phyloP scores from a whole-genome alignment of 2,888 invertebrate genomes.

The Callyntrura guangdongensis region DNA sequence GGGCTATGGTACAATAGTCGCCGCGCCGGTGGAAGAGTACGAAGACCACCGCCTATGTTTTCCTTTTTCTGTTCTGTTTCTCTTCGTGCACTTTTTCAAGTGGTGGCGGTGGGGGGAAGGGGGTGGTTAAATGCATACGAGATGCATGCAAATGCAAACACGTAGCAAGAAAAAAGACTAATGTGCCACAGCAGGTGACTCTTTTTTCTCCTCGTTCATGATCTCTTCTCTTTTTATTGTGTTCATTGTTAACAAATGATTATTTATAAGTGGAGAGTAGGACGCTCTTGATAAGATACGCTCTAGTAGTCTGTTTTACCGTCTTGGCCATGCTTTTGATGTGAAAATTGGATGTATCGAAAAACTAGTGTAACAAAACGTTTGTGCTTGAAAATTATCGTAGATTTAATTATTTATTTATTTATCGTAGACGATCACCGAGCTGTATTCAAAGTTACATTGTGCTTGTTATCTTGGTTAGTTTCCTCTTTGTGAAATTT shows the following conservation, averaged over 20 bases:
- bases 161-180: constrained; percentile 4
- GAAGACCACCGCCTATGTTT: constrained; percentile 31
- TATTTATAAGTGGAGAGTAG: not conserved
- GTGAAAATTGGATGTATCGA: too few species aligned
- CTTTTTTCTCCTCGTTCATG: not conserved
- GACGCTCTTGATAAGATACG: too few species aligned
- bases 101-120: not conserved
- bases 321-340: too few species aligned
- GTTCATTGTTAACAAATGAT: not conserved
- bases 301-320: too few species aligned
- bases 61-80: not conserved
- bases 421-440: too few species aligned
- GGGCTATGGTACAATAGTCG: not conserved
- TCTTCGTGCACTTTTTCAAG: constrained; percentile 8
- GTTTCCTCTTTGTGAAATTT: too few species aligned
- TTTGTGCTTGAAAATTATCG: too few species aligned
- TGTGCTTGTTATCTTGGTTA: too few species aligned
- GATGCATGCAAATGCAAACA: constrained; percentile 38
- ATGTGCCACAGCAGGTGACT: constrained; percentile 5
- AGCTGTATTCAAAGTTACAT: too few species aligned
- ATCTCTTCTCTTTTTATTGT: not conserved
- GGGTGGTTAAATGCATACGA: not conserved
- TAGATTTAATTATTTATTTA: too few species aligned
- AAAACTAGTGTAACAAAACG: too few species aligned
- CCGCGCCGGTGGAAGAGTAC: not conserved